Conservation (phyloP, 2,888 invertebrate species). For the Torymus tubicola region DNA sequence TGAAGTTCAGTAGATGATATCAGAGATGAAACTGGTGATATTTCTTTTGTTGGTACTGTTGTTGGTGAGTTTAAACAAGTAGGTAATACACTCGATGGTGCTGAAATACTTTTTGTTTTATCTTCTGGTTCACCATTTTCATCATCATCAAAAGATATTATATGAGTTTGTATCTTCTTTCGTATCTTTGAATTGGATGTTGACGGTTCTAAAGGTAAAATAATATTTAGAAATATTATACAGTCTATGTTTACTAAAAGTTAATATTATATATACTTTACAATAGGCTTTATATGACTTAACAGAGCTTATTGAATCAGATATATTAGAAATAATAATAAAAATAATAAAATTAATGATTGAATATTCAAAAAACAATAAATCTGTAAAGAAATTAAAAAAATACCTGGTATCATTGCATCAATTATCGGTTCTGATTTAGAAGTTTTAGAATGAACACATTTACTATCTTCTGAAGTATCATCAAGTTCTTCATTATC, state of each 20-base stretch:
- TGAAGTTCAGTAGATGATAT: constrained; percentile 65
- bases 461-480: constrained; percentile 77
- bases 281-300: too few relatives aligned
- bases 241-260: too few relatives aligned
- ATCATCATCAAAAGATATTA: constrained; percentile 84
- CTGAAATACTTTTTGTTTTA: constrained; percentile 43
- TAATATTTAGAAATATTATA: neutral
- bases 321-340: too few relatives aligned
- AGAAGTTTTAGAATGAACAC: constrained; percentile 74
- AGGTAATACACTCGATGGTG: constrained; percentile 80
- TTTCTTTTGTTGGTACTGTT: constrained; percentile 69
- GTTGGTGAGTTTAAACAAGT: constrained; percentile 82
- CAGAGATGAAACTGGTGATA: constrained; percentile 67
- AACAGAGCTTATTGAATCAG: too few relatives aligned
- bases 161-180: constrained; percentile 81
- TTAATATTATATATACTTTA: too few relatives aligned
- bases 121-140: constrained; percentile 67
- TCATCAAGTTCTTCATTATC: constrained; percentile 90
- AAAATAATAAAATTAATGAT: too few relatives aligned
- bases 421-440: constrained; percentile 84
- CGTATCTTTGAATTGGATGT: constrained; percentile 75
- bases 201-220: constrained; percentile 58
- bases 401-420: constrained; percentile 80
- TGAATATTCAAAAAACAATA: too few relatives aligned
- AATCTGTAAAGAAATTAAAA: neutral